Evolutionary conservation across 2,888 invertebrate species (phyloP), one percentile per base, ranked within the genome.

Genomic region (Clepsis dumicolana): DNA sequence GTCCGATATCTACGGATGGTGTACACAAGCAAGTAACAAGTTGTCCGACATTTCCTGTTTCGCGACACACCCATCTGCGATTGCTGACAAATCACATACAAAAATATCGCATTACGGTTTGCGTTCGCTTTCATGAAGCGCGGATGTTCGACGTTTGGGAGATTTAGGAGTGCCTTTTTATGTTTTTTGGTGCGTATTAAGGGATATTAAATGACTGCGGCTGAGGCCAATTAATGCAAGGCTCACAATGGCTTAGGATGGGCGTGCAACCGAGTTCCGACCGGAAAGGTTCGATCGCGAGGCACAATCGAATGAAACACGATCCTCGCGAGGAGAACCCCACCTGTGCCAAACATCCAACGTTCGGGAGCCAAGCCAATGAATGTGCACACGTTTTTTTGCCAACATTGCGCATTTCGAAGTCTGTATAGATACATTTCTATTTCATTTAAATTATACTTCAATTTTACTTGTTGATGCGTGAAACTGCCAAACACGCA

Each of bases 121-220:
- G 79, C 81, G 82, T 75, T 82, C 75, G 72, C 75, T 77, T 79
- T 85, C 78, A 85, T 81, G 72, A 72, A 70, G 82, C 72, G 82
- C 87, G 88, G 88, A 90, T 89, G 89, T 85, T 78, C 74, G 80
- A 82, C 83, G 80, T 83, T 86, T 84, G 84, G 86, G 86, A 84
- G 86, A 84, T 85, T 85, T 81, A 70, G 81, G 83, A 83, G 80
- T 77, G 84, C 75, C 80, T 85, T 87, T 88, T 87, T 87, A 78
- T 86, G 73, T 80, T 87, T 85, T 88, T 88, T 84, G 77, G 80
- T 75, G 74, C 76, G 78, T 81, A 82, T 84, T 86, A 84, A 77
- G 81, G 84, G 85, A 90, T 89, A 89, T 92, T 90, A 86, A 91
- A 93, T 91, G 85, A 83, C 89, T 88, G 89, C 86, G 89, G 88